Percentiles rank a stretch among this genome's conserved stretches.
These are phyloP conservation scores for Willowsia nigromaculata DNA, from an alignment of 2,888 invertebrate species.

Conservation along the genomic window DNA sequence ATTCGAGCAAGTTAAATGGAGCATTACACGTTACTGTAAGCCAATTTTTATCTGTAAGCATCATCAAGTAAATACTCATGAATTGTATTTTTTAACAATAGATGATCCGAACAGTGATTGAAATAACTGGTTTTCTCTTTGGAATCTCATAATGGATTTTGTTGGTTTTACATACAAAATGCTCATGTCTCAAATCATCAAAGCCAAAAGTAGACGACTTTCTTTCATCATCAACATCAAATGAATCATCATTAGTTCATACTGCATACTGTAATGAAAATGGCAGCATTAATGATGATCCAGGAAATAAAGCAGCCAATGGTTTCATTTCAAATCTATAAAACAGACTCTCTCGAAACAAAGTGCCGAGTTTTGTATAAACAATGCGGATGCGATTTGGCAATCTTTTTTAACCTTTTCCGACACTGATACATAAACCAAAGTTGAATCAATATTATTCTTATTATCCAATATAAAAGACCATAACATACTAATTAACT, in stretches of 20 bases:
- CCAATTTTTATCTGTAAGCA: too few relatives aligned
- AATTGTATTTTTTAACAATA: not conserved
- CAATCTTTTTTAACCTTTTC: not conserved
- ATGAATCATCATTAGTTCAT: not conserved
- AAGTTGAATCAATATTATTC: not conserved
- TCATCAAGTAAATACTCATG: not conserved
- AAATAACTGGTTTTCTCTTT: not conserved
- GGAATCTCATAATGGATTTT: too few relatives aligned
- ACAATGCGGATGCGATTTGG: not conserved
- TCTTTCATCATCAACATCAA: not conserved
- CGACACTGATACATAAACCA: not conserved
- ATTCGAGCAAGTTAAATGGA: too few relatives aligned
- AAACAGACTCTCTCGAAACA: not conserved
- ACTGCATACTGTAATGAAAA: constrained; percentile 25
- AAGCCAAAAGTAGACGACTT: not conserved
- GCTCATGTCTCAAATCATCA: not conserved
- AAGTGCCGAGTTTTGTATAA: not conserved
- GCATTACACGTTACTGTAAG: too few relatives aligned
- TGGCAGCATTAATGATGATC: not conserved
- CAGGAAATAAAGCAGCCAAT: constrained; percentile 11
- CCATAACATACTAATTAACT: not conserved
- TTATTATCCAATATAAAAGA: not conserved
- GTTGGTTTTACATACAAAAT: not conserved
- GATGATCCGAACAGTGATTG: not conserved
- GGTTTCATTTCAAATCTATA: not conserved